phyloP scores from a whole-genome alignment of 2,113 vertebrate species.

The Ictidomys tridecemlineatus region DNA sequence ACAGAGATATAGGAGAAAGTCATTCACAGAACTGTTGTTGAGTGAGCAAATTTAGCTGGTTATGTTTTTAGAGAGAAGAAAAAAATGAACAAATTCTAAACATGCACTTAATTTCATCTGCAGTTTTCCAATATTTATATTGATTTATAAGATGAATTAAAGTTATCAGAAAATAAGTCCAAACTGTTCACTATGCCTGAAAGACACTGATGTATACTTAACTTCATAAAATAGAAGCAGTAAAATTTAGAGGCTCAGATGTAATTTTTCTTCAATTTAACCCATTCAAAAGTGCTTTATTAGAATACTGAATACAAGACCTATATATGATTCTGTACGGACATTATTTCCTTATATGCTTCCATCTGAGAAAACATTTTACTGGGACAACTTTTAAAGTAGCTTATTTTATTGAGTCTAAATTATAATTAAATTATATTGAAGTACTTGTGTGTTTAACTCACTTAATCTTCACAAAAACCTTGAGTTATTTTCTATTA shows the following conservation, averaged over 20 bases:
- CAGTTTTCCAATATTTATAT: constrained; percentile 18
- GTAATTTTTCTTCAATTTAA: background rate
- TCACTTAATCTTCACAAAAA: constrained; percentile 17
- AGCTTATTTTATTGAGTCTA: background rate
- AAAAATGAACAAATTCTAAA: background rate
- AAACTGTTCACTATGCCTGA: background rate
- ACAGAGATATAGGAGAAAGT: background rate
- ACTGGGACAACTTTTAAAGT: background rate
- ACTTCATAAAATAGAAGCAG: background rate
- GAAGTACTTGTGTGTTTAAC: background rate
- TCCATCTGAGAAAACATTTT: background rate
- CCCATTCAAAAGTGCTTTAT: background rate
- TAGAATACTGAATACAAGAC: background rate
- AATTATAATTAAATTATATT: background rate
- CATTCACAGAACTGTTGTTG: background rate
- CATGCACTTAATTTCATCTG: background rate
- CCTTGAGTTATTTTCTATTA: constrained; percentile 35
- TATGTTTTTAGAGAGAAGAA: background rate
- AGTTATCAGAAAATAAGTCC: constrained; percentile 13
- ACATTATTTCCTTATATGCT: background rate
- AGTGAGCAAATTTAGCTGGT: background rate
- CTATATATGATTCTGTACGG: background rate
- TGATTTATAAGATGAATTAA: background rate
- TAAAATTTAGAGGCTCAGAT: background rate
- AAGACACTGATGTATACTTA: background rate